Base-by-base conservation (phyloP, 1,140 invertebrate genomes). In the Trichomalopsis sarcophagae region DNA sequence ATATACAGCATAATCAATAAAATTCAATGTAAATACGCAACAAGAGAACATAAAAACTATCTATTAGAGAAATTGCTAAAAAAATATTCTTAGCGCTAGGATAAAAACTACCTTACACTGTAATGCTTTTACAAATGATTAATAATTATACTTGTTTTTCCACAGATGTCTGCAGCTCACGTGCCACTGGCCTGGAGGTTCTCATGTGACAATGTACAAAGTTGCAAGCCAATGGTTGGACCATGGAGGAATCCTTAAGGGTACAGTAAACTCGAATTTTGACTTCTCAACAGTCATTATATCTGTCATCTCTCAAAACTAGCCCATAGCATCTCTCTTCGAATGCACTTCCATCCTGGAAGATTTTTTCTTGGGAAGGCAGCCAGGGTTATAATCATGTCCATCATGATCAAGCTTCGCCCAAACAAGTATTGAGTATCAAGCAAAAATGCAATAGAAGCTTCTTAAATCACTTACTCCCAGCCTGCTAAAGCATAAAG, bases 221-320 rank as follows among this genome's bases (percentile, higher is more conserved):
- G n/a, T 78, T 4, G 27, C 27, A 23, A 76, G 27, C 11, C 10
- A 50, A 7, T 69, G 73, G 79, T 14, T 73, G 33, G 74, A 85
- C 4, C 47, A 78, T 85, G 74, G 80, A 81, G 74, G 80, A 85
- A 82, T 80, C 68, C 27, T 40, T 85, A 82, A 81, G 55, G 84
- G 84, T 85, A 85, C 50, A 21, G 33, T 84, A 75, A 4, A 84
- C 13, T 73, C 80, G 13, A 21, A 62, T 13, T 82, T 62, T 62
- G 30, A 6, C 55, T 62, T 17, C 21, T 62, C 55, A n/a, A n/a
- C 17, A 17, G 4, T 62, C 55, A 62, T n/a, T 62, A 62, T 62
- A 62, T 62, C n/a, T 62, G 55, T 62, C 55, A 62, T 62, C 17
- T 62, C 21, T 62, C 1, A n/a, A 62, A 21, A 62, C 17, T 62